Percentiles rank a stretch among this genome's conserved stretches.
Conservation (phyloP, 2,797 vertebrate genomes). For the Phalanger gymnotis region DNA sequence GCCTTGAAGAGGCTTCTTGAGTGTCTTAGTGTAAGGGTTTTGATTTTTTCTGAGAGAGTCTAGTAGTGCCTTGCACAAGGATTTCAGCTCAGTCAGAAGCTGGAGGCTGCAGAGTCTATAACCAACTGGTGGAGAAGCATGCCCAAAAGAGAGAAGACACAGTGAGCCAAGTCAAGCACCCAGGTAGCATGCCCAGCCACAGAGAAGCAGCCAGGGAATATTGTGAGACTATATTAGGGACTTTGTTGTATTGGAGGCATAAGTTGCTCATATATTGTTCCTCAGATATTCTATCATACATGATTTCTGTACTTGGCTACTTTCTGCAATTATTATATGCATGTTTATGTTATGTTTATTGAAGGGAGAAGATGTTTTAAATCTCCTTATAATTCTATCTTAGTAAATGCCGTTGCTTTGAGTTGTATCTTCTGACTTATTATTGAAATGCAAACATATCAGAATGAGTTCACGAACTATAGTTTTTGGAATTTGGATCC, state of each 20-base stretch:
- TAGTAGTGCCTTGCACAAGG: background rate
- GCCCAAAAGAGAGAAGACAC: background rate
- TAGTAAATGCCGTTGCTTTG: background rate
- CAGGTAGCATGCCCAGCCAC: background rate
- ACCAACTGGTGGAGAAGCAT: background rate
- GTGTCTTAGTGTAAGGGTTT: background rate
- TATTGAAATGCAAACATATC: background rate
- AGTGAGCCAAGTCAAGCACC: background rate
- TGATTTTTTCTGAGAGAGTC: background rate
- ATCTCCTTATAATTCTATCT: background rate
- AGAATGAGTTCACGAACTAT: background rate
- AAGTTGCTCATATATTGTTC: background rate
- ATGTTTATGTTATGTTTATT: background rate
- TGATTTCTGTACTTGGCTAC: background rate
- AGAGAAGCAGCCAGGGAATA: background rate
- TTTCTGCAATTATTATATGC: background rate
- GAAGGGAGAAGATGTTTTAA: background rate
- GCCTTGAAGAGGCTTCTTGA: background rate
- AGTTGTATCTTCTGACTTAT: background rate
- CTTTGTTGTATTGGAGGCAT: background rate
- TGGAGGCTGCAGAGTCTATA: background rate
- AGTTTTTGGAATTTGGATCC: background rate
- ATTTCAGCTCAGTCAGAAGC: background rate
- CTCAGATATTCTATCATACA: background rate
- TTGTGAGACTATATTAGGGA: background rate